Evolutionary conservation across 2,797 vertebrate species (phyloP), one percentile per base, ranked within the genome.

Genomic region (Loriculus beryllinus): DNA sequence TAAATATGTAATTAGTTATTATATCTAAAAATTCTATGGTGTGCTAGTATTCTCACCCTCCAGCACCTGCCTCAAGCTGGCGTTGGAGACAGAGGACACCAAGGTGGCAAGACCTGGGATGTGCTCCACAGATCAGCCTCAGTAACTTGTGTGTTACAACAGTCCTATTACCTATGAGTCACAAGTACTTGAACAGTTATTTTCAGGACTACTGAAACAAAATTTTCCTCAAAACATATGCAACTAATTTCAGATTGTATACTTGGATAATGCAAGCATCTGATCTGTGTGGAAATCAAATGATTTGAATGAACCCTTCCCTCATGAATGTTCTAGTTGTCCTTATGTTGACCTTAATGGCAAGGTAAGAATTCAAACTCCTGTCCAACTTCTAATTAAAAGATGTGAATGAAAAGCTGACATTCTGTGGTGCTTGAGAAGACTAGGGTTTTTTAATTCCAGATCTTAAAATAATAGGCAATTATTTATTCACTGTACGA

Each of bases 401-500:
- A 81, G 4, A 31, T 60, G 3, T 74, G 89, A 95, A 89, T 43
- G 71, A 88, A 72, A 96, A 92, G 52, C 60, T 90, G 54, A 56
- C 28, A 74, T 94, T 95, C 45, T 22, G 16, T 81, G 79, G 35
- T 72, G 23, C 29, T 59, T 60, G 35, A 86, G 64, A 94, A 83
- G 42, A 89, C 6, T 85, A 15, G 3, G 3, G 2, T n/a, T 69
- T 95, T 93, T 3, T 15, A 23, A 93, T 92, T 96, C 85, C 54
- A 90, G 64, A 93, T 89, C 84, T 94, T 51, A 57, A 90, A 92
- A 87, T 83, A 79, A 95, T 56, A 88, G 56, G 6, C 18, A 95
- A 82, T 95, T 96, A 94, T 95, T 95, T 90, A 90, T 43, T 72
- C 87, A 92, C 68, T 86, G 45, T 59, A 93, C 93, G 29, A 78